Conservation (phyloP, 2,888 invertebrate species). For the Apeira syringaria region DNA sequence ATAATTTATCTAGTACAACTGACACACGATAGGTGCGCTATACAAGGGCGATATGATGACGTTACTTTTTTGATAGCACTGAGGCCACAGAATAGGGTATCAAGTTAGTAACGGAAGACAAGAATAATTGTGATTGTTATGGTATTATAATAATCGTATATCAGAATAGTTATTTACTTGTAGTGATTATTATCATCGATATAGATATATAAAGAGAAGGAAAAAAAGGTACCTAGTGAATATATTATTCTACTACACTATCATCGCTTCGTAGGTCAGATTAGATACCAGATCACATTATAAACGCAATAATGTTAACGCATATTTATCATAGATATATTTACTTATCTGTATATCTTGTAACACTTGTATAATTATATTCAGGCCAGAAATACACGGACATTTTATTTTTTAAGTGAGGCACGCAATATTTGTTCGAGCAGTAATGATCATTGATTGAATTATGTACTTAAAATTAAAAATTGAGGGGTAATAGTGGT, state of each 20-base stretch:
- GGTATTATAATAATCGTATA: neutral
- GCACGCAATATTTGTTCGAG: constrained; percentile 21
- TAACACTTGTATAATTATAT: constrained; percentile 55
- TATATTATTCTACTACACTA: constrained; percentile 9
- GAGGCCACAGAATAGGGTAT: no score
- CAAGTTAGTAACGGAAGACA: no score
- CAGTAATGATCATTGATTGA: neutral
- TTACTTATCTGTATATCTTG: constrained; percentile 72
- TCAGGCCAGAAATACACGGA: constrained; percentile 34
- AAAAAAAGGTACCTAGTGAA: neutral
- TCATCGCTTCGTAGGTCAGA: constrained; percentile 13
- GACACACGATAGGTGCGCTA: no score
- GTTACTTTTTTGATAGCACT: no score
- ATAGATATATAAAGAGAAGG: neutral
- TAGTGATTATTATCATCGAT: constrained; percentile 2
- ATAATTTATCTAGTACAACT: no score
- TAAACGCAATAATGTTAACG: constrained; percentile 49
- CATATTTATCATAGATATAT: constrained; percentile 48
- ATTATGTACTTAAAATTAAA: neutral
- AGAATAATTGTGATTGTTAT: no score
- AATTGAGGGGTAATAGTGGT: no score
- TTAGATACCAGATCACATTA: constrained; percentile 34
- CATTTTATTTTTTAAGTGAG: neutral
- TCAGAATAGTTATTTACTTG: neutral
- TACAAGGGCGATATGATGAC: no score